These are phyloP conservation scores for Teleogryllus oceanicus DNA, from an alignment of 2,888 invertebrate genomes.

Conservation along the genomic window DNA sequence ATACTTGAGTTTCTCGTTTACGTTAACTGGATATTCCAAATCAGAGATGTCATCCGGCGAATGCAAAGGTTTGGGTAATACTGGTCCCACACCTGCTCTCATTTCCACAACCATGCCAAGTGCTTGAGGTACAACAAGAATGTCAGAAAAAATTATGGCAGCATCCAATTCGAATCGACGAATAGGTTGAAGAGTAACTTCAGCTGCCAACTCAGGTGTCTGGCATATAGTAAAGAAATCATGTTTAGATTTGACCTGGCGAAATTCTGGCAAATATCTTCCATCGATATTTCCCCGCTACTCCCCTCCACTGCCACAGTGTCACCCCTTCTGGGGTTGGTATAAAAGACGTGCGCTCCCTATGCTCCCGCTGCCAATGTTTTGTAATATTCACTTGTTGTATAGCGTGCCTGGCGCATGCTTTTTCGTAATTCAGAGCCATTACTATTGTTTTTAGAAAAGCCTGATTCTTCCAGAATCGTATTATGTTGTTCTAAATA, in stretches of 20 bases:
- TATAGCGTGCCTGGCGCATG: no score
- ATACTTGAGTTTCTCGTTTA: constrained; percentile 64
- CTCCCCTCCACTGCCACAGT: no score
- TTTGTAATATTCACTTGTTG: no score
- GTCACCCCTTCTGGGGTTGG: no score
- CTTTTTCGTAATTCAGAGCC: no score
- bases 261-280: constrained; percentile 83
- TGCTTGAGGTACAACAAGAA: constrained; percentile 92
- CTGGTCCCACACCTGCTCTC: constrained; percentile 86
- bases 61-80: constrained; percentile 76
- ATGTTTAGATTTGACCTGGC: constrained; percentile 73
- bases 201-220: constrained; percentile 84
- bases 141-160: constrained; percentile 98
- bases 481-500: no score
- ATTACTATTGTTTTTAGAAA: no score
- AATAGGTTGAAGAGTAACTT: constrained; percentile 91
- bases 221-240: constrained; percentile 91
- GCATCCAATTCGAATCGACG: constrained; percentile 87
- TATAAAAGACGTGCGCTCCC: no score
- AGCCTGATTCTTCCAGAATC: no score
- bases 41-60: constrained; percentile 68
- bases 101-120: constrained; percentile 89
- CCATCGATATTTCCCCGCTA: no score
- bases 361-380: no score
- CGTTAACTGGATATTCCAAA: constrained; percentile 62